These are phyloP conservation scores for Sebastiscus albofasciatus DNA, from an alignment of 2,797 vertebrate species.

Conservation along the genomic window DNA sequence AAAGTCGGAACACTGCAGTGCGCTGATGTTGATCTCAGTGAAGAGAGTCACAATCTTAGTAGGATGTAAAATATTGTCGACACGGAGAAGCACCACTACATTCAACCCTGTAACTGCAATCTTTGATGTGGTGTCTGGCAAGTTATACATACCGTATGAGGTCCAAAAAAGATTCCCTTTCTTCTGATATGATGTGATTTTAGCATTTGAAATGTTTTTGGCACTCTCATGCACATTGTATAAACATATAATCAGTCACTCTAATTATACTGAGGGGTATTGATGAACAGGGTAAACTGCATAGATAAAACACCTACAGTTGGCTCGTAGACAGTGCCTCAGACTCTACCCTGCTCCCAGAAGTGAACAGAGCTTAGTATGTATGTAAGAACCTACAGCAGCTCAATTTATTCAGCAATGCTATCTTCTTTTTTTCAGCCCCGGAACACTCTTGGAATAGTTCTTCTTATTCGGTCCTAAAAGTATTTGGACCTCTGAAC, in stretches of 20 bases:
- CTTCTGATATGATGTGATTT: not conserved
- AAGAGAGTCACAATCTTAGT: not conserved
- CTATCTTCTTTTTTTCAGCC: not conserved
- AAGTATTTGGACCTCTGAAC: not conserved
- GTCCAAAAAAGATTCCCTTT: not conserved
- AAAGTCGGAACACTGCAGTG: not conserved
- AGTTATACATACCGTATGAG: not conserved
- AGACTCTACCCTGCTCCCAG: not conserved
- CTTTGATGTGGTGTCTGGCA: not conserved
- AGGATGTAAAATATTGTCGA: not conserved
- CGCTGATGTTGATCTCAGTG: not conserved
- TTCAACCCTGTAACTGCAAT: not conserved
- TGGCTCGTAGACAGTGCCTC: not conserved
- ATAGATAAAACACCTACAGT: slow-evolving; percentile 2
- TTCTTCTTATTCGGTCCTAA: not conserved
- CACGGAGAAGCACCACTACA: not conserved
- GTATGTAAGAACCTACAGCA: not conserved
- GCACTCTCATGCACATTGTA: not conserved
- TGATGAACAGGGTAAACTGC: not conserved
- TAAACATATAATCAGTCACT: not conserved
- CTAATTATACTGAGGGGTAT: slow-evolving; percentile 5
- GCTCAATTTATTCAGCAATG: not conserved
- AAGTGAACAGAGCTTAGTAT: slow-evolving; percentile 24
- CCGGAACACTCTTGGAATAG: not conserved
- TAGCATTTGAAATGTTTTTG: not conserved